Evolutionary conservation across 2,113 vertebrate species (phyloP).

Genomic region (Barbus barbus): DNA sequence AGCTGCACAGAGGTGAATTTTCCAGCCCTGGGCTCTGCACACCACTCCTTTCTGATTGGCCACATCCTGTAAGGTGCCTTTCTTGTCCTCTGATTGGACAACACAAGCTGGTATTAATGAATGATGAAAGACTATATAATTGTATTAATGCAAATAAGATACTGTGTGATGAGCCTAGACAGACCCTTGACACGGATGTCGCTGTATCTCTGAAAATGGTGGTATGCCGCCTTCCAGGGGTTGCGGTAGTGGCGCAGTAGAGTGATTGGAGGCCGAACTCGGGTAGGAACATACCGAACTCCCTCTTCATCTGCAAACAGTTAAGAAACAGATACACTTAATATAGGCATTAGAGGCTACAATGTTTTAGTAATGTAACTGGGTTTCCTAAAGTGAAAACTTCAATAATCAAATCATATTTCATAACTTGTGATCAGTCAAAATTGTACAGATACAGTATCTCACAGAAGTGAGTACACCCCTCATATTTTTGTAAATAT

Average conservation of each 20-base stretch:
- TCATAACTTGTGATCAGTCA: not conserved
- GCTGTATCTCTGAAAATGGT: constrained; percentile 97
- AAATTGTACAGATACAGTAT: no score
- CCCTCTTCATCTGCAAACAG: constrained; percentile 90
- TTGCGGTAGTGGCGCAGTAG: constrained; percentile 95
- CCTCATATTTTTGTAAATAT: no score
- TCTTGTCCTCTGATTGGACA: constrained; percentile 89
- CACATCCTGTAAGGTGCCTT: constrained; percentile 92
- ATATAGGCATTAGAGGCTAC: not conserved
- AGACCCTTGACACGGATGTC: constrained; percentile 96
- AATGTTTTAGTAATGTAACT: not conserved
- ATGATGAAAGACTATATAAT: not conserved
- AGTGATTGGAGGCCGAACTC: constrained; percentile 89
- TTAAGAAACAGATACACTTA: not conserved
- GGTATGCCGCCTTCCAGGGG: constrained; percentile 99
- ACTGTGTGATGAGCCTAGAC: constrained; percentile 17
- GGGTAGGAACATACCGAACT: constrained; percentile 91
- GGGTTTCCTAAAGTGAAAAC: not conserved
- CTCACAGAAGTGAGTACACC: no score
- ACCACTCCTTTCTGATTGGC: constrained; percentile 96
- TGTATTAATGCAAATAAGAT: not conserved
- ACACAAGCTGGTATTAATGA: not conserved
- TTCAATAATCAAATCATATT: not conserved
- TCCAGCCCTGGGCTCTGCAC: constrained; percentile 97
- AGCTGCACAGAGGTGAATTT: constrained; percentile 94